phyloP scores from a whole-genome alignment of 2,797 vertebrate species.

The Lagorchestes hirsutus region DNA sequence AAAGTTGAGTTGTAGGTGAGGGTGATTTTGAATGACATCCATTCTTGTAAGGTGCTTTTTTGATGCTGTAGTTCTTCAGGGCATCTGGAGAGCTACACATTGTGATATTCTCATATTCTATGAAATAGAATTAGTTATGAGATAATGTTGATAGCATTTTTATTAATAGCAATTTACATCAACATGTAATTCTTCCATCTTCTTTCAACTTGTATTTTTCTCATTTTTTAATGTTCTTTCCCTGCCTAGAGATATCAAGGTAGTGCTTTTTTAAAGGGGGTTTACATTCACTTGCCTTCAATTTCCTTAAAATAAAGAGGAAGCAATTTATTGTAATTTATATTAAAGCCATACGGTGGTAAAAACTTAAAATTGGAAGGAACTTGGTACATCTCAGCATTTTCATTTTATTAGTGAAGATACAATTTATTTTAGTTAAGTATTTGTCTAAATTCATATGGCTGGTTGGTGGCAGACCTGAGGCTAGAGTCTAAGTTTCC shows the following conservation, averaged over 20 bases:
- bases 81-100: constrained; percentile 77
- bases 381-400: not conserved
- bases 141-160: constrained; percentile 42
- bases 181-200: constrained; percentile 17
- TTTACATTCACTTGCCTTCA: not conserved
- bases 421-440: not conserved
- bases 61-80: constrained; percentile 73
- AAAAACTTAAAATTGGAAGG: not conserved
- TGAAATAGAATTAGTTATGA: constrained; percentile 66
- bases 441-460: not conserved
- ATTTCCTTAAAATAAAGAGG: not conserved
- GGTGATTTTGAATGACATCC: constrained; percentile 73
- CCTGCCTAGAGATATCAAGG: not conserved
- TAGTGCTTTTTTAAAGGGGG: not conserved
- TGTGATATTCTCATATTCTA: constrained; percentile 84
- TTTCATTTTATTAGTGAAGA: not conserved
- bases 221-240: not conserved
- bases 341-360: not conserved
- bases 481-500: not conserved
- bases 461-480: not conserved
- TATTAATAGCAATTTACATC: constrained; percentile 32
- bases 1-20: constrained; percentile 41
- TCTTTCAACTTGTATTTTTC: not conserved
- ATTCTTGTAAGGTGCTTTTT: constrained; percentile 64
- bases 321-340: not conserved